Percentiles rank a stretch among this genome's conserved stretches.
phyloP scores from a whole-genome alignment of 2,888 invertebrate species.

The Steinernema scapterisci region DNA sequence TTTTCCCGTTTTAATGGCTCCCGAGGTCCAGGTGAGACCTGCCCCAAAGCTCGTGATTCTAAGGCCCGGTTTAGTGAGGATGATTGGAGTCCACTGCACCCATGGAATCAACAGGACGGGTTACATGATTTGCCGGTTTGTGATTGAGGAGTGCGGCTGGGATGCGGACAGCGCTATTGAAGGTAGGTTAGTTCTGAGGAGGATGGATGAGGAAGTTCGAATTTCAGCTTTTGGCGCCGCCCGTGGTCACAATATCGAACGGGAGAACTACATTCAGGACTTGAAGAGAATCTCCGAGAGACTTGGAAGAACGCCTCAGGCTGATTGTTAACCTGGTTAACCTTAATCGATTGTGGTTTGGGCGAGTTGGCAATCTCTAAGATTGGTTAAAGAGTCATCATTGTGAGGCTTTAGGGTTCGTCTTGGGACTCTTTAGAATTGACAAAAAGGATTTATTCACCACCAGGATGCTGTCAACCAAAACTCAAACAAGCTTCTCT shows the following conservation, averaged over 20 bases:
- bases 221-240: conserved; percentile 66
- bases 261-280: conserved; percentile 65
- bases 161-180: conserved; percentile 37
- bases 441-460: too few species aligned
- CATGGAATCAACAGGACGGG: conserved; percentile 72
- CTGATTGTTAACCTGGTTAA: too few species aligned
- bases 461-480: too few species aligned
- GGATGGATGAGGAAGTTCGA: neutral
- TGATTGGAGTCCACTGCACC: conserved; percentile 72
- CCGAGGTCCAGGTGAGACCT: neutral
- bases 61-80: neutral
- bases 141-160: conserved; percentile 15
- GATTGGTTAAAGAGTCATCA: too few species aligned
- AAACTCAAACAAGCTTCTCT: too few species aligned
- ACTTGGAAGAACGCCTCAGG: too few species aligned
- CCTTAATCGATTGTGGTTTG: too few species aligned
- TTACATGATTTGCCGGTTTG: conserved; percentile 70
- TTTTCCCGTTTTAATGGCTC: neutral
- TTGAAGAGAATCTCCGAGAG: conserved; percentile 33
- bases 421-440: too few species aligned
- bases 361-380: too few species aligned
- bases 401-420: too few species aligned
- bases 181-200: neutral
- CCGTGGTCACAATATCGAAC: conserved; percentile 68
- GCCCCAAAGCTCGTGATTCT: neutral